phyloP scores from a whole-genome alignment of 2,797 vertebrate species.

The Thamnophis elegans region DNA sequence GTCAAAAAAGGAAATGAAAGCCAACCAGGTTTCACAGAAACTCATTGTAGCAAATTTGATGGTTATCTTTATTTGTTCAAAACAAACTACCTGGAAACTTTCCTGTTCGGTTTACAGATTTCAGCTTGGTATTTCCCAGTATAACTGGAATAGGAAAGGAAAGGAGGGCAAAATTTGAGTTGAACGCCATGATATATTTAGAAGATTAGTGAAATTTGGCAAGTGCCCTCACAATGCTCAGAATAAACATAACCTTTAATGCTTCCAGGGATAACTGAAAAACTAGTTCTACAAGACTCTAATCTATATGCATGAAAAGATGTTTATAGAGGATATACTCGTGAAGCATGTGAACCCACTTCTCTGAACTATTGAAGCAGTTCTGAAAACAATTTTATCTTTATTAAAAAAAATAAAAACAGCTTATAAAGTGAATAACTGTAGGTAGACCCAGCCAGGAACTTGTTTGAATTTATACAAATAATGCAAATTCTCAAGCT shows the following conservation, averaged over 20 bases:
- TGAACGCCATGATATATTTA: background rate
- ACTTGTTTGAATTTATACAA: background rate
- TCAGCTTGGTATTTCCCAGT: background rate
- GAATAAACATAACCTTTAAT: background rate
- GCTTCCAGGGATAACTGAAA: background rate
- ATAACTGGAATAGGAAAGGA: background rate
- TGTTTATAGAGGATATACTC: background rate
- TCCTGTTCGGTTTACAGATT: background rate
- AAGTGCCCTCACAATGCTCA: background rate
- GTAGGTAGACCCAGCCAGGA: background rate
- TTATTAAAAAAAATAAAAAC: background rate
- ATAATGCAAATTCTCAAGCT: background rate
- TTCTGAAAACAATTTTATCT: background rate
- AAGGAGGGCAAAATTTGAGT: background rate
- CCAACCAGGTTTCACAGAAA: background rate
- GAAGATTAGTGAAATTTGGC: background rate
- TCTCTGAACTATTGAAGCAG: background rate
- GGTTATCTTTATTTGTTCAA: constrained; percentile 14
- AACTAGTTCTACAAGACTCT: background rate
- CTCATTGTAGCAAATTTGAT: background rate
- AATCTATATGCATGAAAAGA: background rate
- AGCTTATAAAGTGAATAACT: background rate
- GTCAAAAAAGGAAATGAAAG: constrained; percentile 8
- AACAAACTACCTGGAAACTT: background rate
- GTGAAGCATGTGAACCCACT: background rate